Evolutionary conservation across 2,113 vertebrate species (phyloP), one percentile per base, ranked within the genome.

Genomic region (Nanorana parkeri): DNA sequence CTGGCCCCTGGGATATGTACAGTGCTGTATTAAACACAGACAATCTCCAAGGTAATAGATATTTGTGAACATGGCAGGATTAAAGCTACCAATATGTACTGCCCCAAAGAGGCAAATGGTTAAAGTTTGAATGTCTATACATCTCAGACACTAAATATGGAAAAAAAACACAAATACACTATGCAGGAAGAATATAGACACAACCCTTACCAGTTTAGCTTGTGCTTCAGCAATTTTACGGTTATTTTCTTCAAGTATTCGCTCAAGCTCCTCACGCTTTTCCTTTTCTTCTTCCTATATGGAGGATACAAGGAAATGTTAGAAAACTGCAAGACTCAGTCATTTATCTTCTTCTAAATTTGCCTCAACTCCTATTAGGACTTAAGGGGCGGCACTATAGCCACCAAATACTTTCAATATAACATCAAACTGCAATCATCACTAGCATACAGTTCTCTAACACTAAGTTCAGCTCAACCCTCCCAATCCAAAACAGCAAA

Each of bases 211-310:
- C 97, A 99, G 94, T 88, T 96, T 99, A 95, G 97, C 98, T 90
- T 99, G 98, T 90, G 98, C 98, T 85, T 99, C 98, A 32, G 97
- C 97, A 84, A 99, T 99, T 96, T 99, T 99, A 94, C 96, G 95
- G 93, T 99, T 99, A 96, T 99, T 99, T 91, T 99, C 97, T 93
- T 99, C 97, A 88, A 99, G 92, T 94, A 99, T 99, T 95, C 96
- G 96, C 91, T 99, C 97, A 88, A 99, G 93, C 83, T 99, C 98
- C 93, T 98, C 98, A 91, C 98, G 95, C 92, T 99, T 99, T 88
- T 96, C 96, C 91, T 97, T 96, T 91, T 99, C 98, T 97, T 99
- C 97, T 92, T 97, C 97, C 98, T 99, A 96, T 91, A 97, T 54
- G 95, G 94, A 92, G 95, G 95, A 99, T 93, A 98, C 89, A 93